Evolutionary conservation across 2,797 vertebrate species (phyloP).

Genomic region (Cuculus canorus): DNA sequence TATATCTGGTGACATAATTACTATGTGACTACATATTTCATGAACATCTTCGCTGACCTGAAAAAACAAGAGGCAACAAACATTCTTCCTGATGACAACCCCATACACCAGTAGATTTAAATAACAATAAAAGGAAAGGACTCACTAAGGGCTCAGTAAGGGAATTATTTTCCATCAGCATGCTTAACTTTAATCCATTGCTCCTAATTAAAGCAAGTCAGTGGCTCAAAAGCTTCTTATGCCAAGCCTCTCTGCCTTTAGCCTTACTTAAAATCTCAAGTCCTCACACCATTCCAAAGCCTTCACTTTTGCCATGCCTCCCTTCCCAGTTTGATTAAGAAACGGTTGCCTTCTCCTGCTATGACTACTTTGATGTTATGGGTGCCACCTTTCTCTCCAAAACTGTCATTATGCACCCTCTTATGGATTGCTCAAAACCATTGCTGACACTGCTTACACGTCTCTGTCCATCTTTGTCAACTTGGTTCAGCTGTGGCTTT

Average conservation of each 20-base stretch:
- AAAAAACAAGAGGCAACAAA: slow-evolving; percentile 56
- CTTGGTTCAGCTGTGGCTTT: not conserved
- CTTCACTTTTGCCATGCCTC: not conserved
- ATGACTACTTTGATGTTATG: not conserved
- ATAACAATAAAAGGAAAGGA: not conserved
- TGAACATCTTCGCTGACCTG: slow-evolving; percentile 59
- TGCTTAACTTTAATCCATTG: slow-evolving; percentile 28
- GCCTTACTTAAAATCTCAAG: not conserved
- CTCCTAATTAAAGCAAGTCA: slow-evolving; percentile 41
- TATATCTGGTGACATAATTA: slow-evolving; percentile 63
- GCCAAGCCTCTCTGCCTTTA: slow-evolving; percentile 1
- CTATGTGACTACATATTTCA: slow-evolving; percentile 43
- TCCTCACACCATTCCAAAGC: not conserved
- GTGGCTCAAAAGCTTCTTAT: not conserved
- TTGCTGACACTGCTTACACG: not conserved
- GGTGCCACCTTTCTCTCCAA: not conserved
- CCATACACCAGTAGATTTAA: not conserved
- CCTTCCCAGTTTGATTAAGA: not conserved
- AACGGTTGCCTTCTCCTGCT: not conserved
- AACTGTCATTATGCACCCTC: not conserved
- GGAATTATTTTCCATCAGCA: not conserved
- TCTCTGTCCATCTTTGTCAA: not conserved
- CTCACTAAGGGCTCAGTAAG: not conserved
- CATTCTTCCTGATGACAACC: slow-evolving; percentile 10
- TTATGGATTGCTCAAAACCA: not conserved